These are phyloP conservation scores for Poecile montanus DNA, from an alignment of 2,797 vertebrate species.

Conservation along the genomic window DNA sequence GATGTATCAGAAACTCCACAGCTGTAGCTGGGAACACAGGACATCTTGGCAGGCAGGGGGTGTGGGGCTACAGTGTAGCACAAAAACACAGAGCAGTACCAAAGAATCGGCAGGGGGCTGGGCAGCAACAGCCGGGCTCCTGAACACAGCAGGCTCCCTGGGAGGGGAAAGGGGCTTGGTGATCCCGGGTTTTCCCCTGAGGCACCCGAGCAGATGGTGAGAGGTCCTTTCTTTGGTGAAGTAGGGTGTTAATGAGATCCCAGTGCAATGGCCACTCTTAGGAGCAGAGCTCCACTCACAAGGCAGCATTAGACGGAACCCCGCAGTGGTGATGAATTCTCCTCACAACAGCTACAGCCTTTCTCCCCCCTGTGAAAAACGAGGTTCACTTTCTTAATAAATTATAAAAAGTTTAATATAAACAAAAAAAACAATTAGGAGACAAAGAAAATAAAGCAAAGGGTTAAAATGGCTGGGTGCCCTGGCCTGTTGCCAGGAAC, in stretches of 20 bases:
- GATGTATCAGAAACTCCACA: background rate
- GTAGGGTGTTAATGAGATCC: background rate
- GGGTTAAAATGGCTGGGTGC: too few relatives aligned
- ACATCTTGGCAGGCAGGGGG: background rate
- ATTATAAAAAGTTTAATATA: too few relatives aligned
- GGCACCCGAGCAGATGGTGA: background rate
- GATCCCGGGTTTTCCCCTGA: background rate
- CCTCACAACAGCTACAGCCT: background rate
- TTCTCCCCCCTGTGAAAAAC: too few relatives aligned
- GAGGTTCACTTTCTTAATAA: too few relatives aligned
- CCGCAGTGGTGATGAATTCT: background rate
- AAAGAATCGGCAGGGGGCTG: background rate
- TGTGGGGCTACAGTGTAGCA: background rate
- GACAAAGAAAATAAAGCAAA: too few relatives aligned
- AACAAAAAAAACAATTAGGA: too few relatives aligned
- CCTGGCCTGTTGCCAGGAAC: too few relatives aligned
- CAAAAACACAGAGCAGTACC: background rate
- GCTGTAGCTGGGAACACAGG: background rate
- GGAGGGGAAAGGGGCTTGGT: background rate
- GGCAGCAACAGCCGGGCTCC: background rate
- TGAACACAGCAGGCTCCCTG: background rate
- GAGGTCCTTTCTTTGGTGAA: background rate
- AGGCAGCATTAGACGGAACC: too few relatives aligned
- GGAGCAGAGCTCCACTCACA: background rate
- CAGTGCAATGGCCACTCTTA: background rate